phyloP scores from a whole-genome alignment of 1,140 invertebrate species.

The Trachelipus rathkii region DNA sequence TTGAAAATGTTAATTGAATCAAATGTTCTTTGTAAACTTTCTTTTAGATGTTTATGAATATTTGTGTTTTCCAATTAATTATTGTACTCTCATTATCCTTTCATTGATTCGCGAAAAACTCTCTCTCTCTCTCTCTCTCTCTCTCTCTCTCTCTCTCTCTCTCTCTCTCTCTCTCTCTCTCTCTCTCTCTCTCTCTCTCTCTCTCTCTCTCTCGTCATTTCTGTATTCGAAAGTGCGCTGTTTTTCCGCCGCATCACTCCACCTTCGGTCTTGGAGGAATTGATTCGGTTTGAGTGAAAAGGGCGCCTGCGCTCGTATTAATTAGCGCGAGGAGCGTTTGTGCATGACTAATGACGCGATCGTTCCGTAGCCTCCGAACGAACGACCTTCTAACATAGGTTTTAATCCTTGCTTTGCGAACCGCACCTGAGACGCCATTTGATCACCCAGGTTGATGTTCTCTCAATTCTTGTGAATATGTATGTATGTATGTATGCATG shows the following conservation, averaged over 20 bases:
- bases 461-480: not conserved
- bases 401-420: not conserved
- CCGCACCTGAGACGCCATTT: not conserved
- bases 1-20: no score
- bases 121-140: no score
- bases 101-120: no score
- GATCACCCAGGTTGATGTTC: not conserved
- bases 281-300: not conserved
- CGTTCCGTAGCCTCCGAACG: not conserved
- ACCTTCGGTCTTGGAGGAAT: not conserved
- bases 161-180: no score
- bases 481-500: no score
- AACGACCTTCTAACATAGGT: not conserved
- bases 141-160: no score
- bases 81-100: no score
- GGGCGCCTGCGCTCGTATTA: not conserved
- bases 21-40: no score
- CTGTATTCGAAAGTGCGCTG: not conserved
- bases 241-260: not conserved
- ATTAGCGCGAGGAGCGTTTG: not conserved
- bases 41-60: no score
- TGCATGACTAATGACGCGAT: constrained; percentile 1
- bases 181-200: no score
- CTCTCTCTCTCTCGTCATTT: no score
- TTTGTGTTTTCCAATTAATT: no score